phyloP scores from a whole-genome alignment of 2,888 invertebrate genomes.

The Syrista parreyssii region DNA sequence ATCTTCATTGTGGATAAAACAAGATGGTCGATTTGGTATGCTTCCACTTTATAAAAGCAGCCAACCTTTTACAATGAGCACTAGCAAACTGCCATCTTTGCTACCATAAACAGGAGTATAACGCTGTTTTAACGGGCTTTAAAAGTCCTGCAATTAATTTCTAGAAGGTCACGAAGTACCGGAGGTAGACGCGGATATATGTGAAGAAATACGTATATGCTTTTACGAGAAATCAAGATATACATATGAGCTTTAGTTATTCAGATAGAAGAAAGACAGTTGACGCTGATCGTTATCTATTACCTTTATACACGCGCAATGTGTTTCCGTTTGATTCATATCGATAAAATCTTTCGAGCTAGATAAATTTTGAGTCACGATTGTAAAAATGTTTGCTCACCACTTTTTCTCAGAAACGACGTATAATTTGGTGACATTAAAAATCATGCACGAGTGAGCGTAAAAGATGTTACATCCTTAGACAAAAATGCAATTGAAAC shows the following conservation, averaged over 20 bases:
- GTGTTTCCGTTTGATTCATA: not conserved
- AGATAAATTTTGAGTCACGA: not conserved
- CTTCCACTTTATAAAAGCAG: not conserved
- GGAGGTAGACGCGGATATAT: not conserved
- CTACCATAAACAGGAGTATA: not conserved
- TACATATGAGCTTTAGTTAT: not conserved
- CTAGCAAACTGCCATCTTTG: not conserved
- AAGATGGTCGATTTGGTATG: not conserved
- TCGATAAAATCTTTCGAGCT: not conserved
- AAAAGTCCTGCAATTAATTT: not conserved
- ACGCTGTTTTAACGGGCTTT: constrained; percentile 2
- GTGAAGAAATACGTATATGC: not conserved
- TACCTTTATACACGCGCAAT: not conserved
- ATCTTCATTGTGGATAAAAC: not conserved
- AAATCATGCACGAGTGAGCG: not conserved
- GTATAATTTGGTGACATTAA: not conserved
- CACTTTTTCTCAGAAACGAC: not conserved
- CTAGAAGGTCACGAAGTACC: not conserved
- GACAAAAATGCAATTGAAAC: not conserved
- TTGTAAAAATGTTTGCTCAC: not conserved
- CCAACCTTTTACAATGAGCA: not conserved
- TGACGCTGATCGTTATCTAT: not conserved
- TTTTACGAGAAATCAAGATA: not conserved
- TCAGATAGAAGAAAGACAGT: not conserved
- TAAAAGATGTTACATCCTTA: not conserved